Evolutionary conservation across 2,888 invertebrate genomes (phyloP).

Genomic region (Ryuthela nishihirai): DNA sequence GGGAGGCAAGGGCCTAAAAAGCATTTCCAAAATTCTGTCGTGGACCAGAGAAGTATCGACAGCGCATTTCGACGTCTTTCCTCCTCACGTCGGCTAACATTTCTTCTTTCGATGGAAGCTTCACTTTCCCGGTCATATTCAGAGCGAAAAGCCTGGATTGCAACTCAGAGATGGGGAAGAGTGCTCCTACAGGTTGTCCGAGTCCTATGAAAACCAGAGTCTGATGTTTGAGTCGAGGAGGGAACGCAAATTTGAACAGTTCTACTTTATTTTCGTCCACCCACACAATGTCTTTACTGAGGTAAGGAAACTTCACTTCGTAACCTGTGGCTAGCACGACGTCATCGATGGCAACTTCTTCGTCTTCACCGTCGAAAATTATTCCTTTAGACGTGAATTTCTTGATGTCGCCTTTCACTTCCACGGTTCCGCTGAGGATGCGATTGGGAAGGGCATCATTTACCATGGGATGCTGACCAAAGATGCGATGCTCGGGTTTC

Average conservation of each 20-base stretch:
- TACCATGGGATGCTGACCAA: slow-evolving; percentile 47
- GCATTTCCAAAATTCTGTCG: no score
- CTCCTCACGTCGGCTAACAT: slow-evolving; percentile 63
- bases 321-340: slow-evolving; percentile 42
- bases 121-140: slow-evolving; percentile 59
- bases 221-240: slow-evolving; percentile 67
- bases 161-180: slow-evolving; percentile 79
- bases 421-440: slow-evolving; percentile 50
- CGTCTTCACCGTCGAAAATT: slow-evolving; percentile 34
- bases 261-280: slow-evolving; percentile 32
- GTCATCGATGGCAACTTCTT: slow-evolving; percentile 29
- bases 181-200: slow-evolving; percentile 69
- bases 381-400: slow-evolving; percentile 34
- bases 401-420: slow-evolving; percentile 44
- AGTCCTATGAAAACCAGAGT: slow-evolving; percentile 78
- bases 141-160: slow-evolving; percentile 59
- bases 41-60: slow-evolving; percentile 68
- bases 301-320: slow-evolving; percentile 35
- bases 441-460: slow-evolving; percentile 54
- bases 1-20: no score
- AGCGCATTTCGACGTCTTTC: slow-evolving; percentile 62
- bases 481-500: slow-evolving; percentile 49
- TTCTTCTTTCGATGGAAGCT: slow-evolving; percentile 59
- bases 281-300: slow-evolving; percentile 33
- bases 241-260: slow-evolving; percentile 37